A percentile compares a stretch with the other conserved stretches of the same genome.
Conservation (phyloP, 53 echinoderm and acorn worm genomes). For the Arbacia lixula region DNA sequence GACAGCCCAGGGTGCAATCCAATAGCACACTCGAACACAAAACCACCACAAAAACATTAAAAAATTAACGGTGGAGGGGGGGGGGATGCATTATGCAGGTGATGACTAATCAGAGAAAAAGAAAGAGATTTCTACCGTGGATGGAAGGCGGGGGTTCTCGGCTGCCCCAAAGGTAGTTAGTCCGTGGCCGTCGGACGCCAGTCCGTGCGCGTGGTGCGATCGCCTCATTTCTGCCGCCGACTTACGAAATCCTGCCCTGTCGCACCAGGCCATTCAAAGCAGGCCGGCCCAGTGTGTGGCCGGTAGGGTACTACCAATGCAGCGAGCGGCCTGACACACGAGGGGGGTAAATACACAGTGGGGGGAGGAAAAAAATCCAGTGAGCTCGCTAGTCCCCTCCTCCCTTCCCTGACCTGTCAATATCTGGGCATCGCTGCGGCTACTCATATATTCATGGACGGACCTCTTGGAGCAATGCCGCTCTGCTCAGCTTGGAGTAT, state of each 20-base stretch:
- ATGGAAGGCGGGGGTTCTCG: conserved; percentile 1
- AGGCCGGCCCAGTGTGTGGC: conserved; percentile 45
- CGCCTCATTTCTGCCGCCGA: conserved; percentile 61
- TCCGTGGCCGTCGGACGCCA: conserved; percentile 36
- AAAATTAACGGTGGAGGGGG: neutral
- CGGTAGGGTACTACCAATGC: no score
- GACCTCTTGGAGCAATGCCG: no score
- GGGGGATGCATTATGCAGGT: conserved; percentile 24
- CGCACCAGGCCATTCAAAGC: conserved; percentile 48
- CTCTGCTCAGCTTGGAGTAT: no score
- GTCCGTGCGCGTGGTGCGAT: conserved; percentile 59
- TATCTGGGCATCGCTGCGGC: no score
- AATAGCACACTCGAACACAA: no score
- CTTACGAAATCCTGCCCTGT: conserved; percentile 38
- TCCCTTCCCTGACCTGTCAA: no score
- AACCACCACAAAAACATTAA: conserved; percentile 31
- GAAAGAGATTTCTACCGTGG: neutral
- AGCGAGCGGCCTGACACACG: no score
- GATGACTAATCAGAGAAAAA: conserved; percentile 35
- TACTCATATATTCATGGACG: no score
- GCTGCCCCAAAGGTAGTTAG: conserved; percentile 37
- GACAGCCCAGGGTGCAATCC: no score
- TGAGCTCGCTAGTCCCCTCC: no score
- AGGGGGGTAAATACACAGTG: no score
- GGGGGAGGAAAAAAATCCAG: no score